phyloP scores from a whole-genome alignment of 2,888 invertebrate genomes.

The Melikaiella ostensackeni region DNA sequence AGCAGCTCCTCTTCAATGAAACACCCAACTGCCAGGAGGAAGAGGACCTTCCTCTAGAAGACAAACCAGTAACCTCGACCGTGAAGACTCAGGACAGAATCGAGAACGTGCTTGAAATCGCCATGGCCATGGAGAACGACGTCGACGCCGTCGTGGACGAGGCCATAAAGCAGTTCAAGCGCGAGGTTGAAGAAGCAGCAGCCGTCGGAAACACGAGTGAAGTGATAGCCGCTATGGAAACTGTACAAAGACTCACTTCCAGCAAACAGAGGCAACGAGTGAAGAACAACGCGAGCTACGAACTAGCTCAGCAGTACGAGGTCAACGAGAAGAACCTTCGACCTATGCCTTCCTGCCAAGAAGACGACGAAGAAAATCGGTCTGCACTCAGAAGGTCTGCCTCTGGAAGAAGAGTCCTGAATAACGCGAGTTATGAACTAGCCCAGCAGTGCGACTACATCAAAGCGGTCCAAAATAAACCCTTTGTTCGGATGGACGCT shows the following conservation, averaged over 20 bases:
- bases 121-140: constrained; percentile 70
- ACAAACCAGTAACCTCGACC: constrained; percentile 64
- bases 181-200: constrained; percentile 65
- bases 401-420: constrained; percentile 47
- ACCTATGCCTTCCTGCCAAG: constrained; percentile 45
- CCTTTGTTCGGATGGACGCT: constrained; percentile 68
- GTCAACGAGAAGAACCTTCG: constrained; percentile 63
- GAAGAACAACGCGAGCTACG: constrained; percentile 75
- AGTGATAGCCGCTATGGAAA: constrained; percentile 41
- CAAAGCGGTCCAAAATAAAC: constrained; percentile 59
- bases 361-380: constrained; percentile 43
- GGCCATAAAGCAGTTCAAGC: constrained; percentile 67
- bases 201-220: constrained; percentile 40
- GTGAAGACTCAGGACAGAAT: constrained; percentile 73
- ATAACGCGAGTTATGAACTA: constrained; percentile 72
- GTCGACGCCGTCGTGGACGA: constrained; percentile 69
- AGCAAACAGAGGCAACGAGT: constrained; percentile 58
- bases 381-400: constrained; percentile 37
- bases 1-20: constrained; percentile 49
- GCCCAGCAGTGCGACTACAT: constrained; percentile 72
- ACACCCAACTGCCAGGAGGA: constrained; percentile 52
- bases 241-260: constrained; percentile 49
- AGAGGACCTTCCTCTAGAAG: constrained; percentile 52
- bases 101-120: constrained; percentile 68
- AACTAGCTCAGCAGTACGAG: constrained; percentile 71